Evolutionary conservation across 2,888 invertebrate genomes (phyloP).

Genomic region (Spodoptera littoralis): DNA sequence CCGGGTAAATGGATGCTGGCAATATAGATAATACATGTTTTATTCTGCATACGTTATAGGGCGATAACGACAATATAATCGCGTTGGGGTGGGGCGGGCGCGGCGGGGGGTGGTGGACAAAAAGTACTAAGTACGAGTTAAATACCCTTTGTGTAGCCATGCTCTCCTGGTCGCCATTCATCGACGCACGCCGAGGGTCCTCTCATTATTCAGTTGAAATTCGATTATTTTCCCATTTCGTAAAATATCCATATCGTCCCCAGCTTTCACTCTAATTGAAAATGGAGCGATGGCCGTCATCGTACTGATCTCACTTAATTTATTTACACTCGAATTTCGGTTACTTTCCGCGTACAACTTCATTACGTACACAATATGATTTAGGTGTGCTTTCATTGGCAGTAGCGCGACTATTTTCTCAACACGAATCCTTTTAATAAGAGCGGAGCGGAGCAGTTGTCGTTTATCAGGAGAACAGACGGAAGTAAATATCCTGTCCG

Average conservation of each 20-base stretch:
- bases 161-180: constrained; percentile 82
- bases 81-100: constrained; percentile 65
- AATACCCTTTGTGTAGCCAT: constrained; percentile 87
- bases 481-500: constrained; percentile 86
- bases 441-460: constrained; percentile 58
- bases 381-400: constrained; percentile 43
- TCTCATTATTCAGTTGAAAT: constrained; percentile 88
- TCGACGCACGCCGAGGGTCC: constrained; percentile 77
- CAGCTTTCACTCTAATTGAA: constrained; percentile 86
- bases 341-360: constrained; percentile 61
- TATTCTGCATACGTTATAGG: constrained; percentile 86
- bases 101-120: constrained; percentile 78
- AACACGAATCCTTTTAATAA: constrained; percentile 75
- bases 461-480: constrained; percentile 80
- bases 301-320: constrained; percentile 76
- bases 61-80: constrained; percentile 87
- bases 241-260: constrained; percentile 88
- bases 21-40: constrained; percentile 85
- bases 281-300: constrained; percentile 79
- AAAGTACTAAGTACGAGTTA: constrained; percentile 88
- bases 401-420: constrained; percentile 47
- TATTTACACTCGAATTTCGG: constrained; percentile 70
- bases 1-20: constrained; percentile 84
- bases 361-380: constrained; percentile 59
- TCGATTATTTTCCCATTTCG: constrained; percentile 89